These are phyloP conservation scores for Calyptomena viridis DNA, from an alignment of 2,113 vertebrate species.

Conservation along the genomic window DNA sequence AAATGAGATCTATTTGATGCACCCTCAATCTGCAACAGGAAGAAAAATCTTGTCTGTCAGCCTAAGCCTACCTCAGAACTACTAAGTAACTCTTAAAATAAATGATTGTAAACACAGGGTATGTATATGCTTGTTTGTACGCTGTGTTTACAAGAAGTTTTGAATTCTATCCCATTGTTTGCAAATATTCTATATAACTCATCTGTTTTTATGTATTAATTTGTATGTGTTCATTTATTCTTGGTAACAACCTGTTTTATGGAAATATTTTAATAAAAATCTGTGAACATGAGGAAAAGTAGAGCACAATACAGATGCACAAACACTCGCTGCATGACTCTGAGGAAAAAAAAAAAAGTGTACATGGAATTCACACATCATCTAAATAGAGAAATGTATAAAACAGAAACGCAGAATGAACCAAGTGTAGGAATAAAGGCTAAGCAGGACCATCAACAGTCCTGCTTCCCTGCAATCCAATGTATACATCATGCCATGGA, in stretches of 20 bases:
- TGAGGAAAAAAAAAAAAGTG: constrained; percentile 24
- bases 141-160: constrained; percentile 54
- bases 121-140: constrained; percentile 50
- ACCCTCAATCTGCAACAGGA: background rate
- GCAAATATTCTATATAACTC: constrained; percentile 73
- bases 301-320: constrained; percentile 68
- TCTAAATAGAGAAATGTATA: constrained; percentile 17
- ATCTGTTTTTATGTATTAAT: constrained; percentile 74
- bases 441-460: background rate
- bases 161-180: constrained; percentile 68
- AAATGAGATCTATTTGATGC: background rate
- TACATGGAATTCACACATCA: constrained; percentile 61
- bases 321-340: constrained; percentile 57
- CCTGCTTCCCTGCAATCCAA: background rate
- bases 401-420: background rate
- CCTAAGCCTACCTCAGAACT: constrained; percentile 10
- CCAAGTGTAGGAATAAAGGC: background rate
- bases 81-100: constrained; percentile 37
- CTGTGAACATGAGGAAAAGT: constrained; percentile 72
- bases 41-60: background rate
- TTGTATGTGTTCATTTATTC: constrained; percentile 71
- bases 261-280: constrained; percentile 75
- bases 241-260: constrained; percentile 70
- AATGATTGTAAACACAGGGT: background rate
- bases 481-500: accelerated